phyloP scores from a whole-genome alignment of 2,888 invertebrate genomes.

The Cantharis rufa region DNA sequence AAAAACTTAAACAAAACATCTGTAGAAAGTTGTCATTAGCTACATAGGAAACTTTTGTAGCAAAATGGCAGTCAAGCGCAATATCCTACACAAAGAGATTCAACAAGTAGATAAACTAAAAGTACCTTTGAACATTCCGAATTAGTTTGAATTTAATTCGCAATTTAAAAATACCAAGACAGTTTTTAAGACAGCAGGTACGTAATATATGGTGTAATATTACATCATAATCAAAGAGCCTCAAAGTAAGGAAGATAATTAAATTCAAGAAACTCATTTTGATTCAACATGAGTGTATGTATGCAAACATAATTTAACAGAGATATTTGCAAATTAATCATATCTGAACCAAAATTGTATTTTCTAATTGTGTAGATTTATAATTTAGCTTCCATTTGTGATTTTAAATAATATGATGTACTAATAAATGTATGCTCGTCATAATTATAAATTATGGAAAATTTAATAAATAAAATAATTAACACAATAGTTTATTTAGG shows the following conservation, averaged over 20 bases:
- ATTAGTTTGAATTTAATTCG: background rate
- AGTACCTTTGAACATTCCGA: background rate
- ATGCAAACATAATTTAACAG: background rate
- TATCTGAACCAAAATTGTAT: background rate
- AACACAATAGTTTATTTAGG: too few species aligned
- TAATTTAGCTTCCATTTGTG: background rate
- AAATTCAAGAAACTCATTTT: background rate
- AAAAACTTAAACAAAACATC: background rate
- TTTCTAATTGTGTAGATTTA: background rate
- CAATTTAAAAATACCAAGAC: background rate
- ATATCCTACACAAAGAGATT: background rate
- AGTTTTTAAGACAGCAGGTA: background rate
- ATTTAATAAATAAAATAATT: too few species aligned
- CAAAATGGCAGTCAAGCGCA: background rate
- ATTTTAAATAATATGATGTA: background rate
- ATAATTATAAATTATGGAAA: too few species aligned
- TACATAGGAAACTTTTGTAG: background rate
- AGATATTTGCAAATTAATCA: background rate
- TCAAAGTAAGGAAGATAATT: background rate
- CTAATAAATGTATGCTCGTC: too few species aligned
- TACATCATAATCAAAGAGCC: background rate
- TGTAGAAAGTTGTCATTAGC: background rate
- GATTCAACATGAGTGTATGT: background rate
- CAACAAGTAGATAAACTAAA: background rate
- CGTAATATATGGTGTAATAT: background rate